phyloP scores from a whole-genome alignment of 2,888 invertebrate genomes.

The Cephus pulcher region DNA sequence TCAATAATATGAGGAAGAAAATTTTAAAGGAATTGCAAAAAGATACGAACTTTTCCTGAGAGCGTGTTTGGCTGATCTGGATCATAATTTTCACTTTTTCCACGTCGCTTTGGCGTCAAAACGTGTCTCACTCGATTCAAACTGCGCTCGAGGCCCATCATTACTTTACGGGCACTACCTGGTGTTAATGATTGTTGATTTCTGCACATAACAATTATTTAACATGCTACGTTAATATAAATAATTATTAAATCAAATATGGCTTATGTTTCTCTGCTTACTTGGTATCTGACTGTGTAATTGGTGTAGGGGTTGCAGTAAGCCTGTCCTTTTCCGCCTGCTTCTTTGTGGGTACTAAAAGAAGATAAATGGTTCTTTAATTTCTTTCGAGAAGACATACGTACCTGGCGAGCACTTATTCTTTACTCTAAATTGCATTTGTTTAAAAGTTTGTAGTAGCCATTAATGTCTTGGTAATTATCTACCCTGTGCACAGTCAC shows the following conservation, averaged over 20 bases:
- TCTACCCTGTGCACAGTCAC: slow-evolving; percentile 40
- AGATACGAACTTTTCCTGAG: slow-evolving; percentile 66
- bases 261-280: background rate
- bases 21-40: background rate
- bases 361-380: slow-evolving; percentile 8
- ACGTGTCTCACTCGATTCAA: slow-evolving; percentile 76
- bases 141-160: slow-evolving; percentile 78
- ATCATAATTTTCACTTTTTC: slow-evolving; percentile 55
- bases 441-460: slow-evolving; percentile 50
- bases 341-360: slow-evolving; percentile 52
- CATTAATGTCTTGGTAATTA: slow-evolving; percentile 42
- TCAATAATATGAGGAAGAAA: slow-evolving; percentile 17
- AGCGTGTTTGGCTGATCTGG: slow-evolving; percentile 65
- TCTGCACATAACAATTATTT: slow-evolving; percentile 27
- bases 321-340: slow-evolving; percentile 37
- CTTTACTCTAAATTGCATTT: slow-evolving; percentile 46
- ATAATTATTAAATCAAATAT: background rate
- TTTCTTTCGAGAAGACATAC: slow-evolving; percentile 10
- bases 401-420: slow-evolving; percentile 9
- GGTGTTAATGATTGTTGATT: slow-evolving; percentile 59
- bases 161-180: slow-evolving; percentile 71
- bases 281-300: slow-evolving; percentile 21
- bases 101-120: slow-evolving; percentile 73
- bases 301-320: slow-evolving; percentile 42
- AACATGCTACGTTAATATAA: background rate